Base-by-base conservation (phyloP, 2,888 invertebrate genomes). In the Nysson spinosus region DNA sequence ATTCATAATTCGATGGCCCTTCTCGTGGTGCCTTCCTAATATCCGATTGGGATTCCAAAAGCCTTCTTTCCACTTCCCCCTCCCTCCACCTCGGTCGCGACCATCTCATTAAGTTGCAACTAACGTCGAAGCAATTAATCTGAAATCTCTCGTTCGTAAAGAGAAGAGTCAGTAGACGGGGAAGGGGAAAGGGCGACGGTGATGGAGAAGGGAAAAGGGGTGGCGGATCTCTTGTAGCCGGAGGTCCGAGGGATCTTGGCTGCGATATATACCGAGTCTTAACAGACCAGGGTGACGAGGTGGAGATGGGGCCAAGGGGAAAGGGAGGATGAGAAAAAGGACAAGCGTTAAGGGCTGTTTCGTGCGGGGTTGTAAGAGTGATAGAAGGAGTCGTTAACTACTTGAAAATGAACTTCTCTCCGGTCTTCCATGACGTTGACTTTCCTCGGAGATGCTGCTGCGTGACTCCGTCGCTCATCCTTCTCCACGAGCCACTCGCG, bases 71-170 rank as follows among this genome's bases (percentile, higher is more conserved):
- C 4, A 4, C 43, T 30, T 5, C 4, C 46, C 43, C 11, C 43
- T 20, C 14, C 11, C 11, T 43, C 28, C 46, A 26, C 47, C 34
- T 19, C 17, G 35, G 30, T n/a, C 32, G 55, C 57, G 62, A 26
- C 47, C 55, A 49, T 68, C 77, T 78, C 78, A 72, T 78, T 79
- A 79, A 79, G 73, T 79, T 76, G 77, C 77, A 75, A 79, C 77
- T 78, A 75, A 77, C 79, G 77, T 79, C 75, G 75, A 69, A 77
- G 73, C 76, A 77, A 80, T 79, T 80, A 79, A 80, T 78, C 75
- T 74, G 68, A 78, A 78, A 75, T 75, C 75, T n/a, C n/a, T 73
- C 69, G 69, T 75, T 70, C 69, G 57, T 54, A 54, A 68, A 44
- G 69, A 51, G 56, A 39, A 50, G 50, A 40, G 34, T 24, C 47